A percentile compares a stretch with the other conserved stretches of the same genome.
These are phyloP conservation scores for Dendrocopos noguchii DNA, from an alignment of 2,113 vertebrate species.

Conservation along the genomic window DNA sequence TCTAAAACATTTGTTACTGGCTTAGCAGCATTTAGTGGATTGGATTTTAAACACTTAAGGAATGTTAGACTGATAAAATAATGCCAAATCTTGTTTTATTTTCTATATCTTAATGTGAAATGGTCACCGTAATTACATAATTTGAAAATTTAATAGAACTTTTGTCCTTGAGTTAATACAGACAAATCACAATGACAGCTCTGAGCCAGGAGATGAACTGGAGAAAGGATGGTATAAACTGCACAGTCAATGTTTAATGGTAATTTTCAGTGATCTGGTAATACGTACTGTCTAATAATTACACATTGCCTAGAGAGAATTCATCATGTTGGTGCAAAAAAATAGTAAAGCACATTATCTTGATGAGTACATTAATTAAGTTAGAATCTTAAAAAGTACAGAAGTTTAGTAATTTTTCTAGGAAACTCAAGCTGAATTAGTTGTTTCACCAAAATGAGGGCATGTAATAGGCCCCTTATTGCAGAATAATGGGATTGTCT, in stretches of 20 bases:
- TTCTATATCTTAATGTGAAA: conserved; percentile 55
- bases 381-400: conserved; percentile 57
- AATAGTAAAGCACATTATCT: conserved; percentile 70
- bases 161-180: conserved; percentile 57
- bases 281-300: conserved; percentile 72
- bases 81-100: conserved; percentile 41
- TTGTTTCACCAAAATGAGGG: conserved; percentile 61
- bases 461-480: conserved; percentile 25
- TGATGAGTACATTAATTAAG: conserved; percentile 61
- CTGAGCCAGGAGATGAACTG: conserved; percentile 7
- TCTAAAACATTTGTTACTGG: not conserved
- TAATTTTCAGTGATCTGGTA: conserved; percentile 65
- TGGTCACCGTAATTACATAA: conserved; percentile 50
- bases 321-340: conserved; percentile 60
- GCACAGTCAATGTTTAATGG: conserved; percentile 20
- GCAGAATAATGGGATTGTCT: conserved; percentile 63
- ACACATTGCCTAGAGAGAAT: conserved; percentile 60
- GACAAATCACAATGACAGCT: conserved; percentile 33
- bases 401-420: conserved; percentile 42
- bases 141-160: conserved; percentile 71
- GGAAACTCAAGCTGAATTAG: conserved; percentile 67
- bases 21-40: not conserved
- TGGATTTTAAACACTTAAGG: not conserved
- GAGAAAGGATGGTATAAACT: not conserved
- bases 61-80: conserved; percentile 37